phyloP scores from a whole-genome alignment of 2,113 vertebrate species.

The Thamnaconus septentrionalis region DNA sequence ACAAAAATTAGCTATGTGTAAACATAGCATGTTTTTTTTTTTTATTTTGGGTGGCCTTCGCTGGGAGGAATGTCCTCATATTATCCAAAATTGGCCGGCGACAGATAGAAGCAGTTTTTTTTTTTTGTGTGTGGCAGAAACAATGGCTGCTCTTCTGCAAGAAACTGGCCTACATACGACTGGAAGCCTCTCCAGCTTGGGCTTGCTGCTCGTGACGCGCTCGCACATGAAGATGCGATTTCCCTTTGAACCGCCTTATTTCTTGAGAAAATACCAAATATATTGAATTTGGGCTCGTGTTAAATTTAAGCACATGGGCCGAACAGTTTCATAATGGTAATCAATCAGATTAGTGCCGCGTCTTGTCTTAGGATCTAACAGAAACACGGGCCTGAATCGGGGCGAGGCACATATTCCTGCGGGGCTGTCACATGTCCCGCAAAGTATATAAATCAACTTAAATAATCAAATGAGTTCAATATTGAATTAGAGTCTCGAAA shows the following conservation, averaged over 20 bases:
- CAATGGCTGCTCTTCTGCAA: conserved; percentile 31
- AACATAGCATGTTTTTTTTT: too few relatives aligned
- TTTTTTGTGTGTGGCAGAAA: conserved; percentile 1
- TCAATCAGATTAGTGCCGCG: conserved; percentile 50
- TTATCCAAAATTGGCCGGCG: conserved; percentile 13
- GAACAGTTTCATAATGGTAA: conserved; percentile 44
- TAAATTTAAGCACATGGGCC: conserved; percentile 51
- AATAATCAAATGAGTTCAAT: conserved; percentile 42
- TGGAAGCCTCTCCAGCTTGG: conserved; percentile 9
- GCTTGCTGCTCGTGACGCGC: conserved; percentile 21
- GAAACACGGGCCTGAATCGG: conserved; percentile 30
- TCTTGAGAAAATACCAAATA: conserved; percentile 64
- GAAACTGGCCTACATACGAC: conserved; percentile 12
- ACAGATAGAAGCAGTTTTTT: conserved; percentile 17
- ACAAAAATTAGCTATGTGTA: too few relatives aligned
- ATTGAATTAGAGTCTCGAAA: conserved; percentile 40
- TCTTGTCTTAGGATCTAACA: conserved; percentile 29
- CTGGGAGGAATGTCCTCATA: conserved; percentile 11
- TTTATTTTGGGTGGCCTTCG: too few relatives aligned
- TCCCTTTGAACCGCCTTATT: conserved; percentile 56
- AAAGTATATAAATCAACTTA: conserved; percentile 52
- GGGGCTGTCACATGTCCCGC: conserved; percentile 49
- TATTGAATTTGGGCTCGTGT: conserved; percentile 55
- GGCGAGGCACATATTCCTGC: conserved; percentile 3
- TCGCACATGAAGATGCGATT: conserved; percentile 42